Evolutionary conservation across 2,113 vertebrate species (phyloP), one percentile per base, ranked within the genome.

Genomic region (Leuciscus idus): DNA sequence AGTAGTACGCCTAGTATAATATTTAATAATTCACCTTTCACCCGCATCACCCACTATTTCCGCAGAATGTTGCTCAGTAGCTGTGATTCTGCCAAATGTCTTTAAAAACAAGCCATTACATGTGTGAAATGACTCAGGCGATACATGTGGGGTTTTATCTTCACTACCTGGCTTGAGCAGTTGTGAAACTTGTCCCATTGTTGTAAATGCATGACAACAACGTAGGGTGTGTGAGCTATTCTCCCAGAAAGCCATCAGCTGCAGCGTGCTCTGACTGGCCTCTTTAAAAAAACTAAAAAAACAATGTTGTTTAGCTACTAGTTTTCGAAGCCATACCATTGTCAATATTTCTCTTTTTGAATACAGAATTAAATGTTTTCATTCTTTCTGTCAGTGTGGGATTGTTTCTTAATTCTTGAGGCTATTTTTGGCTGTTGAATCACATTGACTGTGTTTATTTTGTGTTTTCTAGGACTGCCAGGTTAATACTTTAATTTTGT

Each of bases 121-220:
- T 39, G 66, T 84, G 52, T 73, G 13, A 59, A 59, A 39, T 73
- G 68, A 73, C 23, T 84, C 46, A 52, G 46, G 28, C 46, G 26
- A 70, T 33, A 55, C 12, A 28, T 52, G 28, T 70, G 48, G 64
- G n/a, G 11, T 33, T 73, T 84, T 59, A 84, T 84, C 33, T 84
- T 73, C 21, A 4, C 61, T 50, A 50, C 43, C 81, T 50, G 48
- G 26, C 43, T 28, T 48, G 48, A 83, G 81, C 28, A 57, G 64
- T 57, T 66, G 72, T 30, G 66, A 57, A 84, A 73, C 68, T 19
- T 9, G 68, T 59, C 50, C 52, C 5, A 73, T 84, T 84, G 50
- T 43, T 84, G 48, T 73, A 59, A 84, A 84, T 73, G 30, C 33
- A 52, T 84, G 33, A 84, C 81, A 84, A 52, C 33, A 50, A 43